Base-by-base conservation (phyloP, 1,140 invertebrate species). In the Heliothis virescens region DNA sequence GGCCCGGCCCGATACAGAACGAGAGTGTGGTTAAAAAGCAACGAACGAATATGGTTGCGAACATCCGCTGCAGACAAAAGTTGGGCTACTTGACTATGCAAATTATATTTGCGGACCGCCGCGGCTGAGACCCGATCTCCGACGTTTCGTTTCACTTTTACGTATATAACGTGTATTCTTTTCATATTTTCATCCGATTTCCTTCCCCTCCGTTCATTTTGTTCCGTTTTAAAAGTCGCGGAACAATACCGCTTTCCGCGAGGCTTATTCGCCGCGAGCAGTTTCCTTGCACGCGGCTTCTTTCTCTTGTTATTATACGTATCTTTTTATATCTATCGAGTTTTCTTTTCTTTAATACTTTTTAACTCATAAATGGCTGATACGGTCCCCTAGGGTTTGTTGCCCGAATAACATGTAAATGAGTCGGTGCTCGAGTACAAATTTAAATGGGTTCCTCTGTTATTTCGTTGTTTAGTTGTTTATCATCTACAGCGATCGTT, bases 161-260 rank as follows among this genome's bases (percentile, higher is more conserved):
- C 89, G 87, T 90, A 88, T 88, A 91, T 90, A 93, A 87, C 88
- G 89, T 93, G 92, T 93, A 94, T 92, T 94, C 92, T 94, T 93
- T 94, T 93, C 92, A 94, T 94, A 94, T 94, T 94, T 94, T 94
- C 93, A 94, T 94, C 92, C 92, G 93, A 94, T 94, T 94, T 94
- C 93, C 93, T 92, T 92, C 90, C 93, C 93, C 93, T 94, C 41
- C 87, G 86, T 87, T 91, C 91, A 91, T 94, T 93, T 93, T 91
- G 92, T 93, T 94, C 86, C 90, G 90, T 93, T 94, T 93, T 89
- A 91, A 94, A 94, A 94, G 90, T 92, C 92, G 88, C 92, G 88
- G 91, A 94, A 94, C 93, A 94, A 94, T 94, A 87, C 71, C 86
- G 91, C 83, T 91, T 92, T 93, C 90, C 90, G 88, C 91, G 89